A percentile compares a stretch with the other conserved stretches of the same genome.
Conservation (phyloP, 2,888 invertebrate genomes). For the Leucoptera coffeella region DNA sequence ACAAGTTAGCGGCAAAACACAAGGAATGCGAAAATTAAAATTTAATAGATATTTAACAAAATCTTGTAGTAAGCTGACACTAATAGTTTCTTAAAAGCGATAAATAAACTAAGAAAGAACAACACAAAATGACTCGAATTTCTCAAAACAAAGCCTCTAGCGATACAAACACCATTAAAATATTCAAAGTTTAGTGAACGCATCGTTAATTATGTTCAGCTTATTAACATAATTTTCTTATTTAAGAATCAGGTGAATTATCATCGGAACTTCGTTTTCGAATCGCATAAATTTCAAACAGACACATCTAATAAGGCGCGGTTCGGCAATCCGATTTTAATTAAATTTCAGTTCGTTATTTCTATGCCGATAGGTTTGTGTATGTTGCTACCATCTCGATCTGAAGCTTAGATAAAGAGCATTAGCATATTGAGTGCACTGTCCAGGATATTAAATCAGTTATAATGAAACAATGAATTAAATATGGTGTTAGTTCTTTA, state of each 20-base stretch:
- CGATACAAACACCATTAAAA: background rate
- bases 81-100: too few species aligned
- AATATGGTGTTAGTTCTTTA: too few species aligned
- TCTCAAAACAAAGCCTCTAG: too few species aligned
- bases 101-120: too few species aligned
- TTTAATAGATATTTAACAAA: too few species aligned
- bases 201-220: constrained; percentile 44
- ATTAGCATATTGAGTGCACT: too few species aligned
- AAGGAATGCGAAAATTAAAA: too few species aligned
- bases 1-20: too few species aligned
- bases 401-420: constrained; percentile 11
- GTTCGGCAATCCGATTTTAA: constrained; percentile 29
- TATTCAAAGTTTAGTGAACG: constrained; percentile 13
- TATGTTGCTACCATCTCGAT: constrained; percentile 15
- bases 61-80: too few species aligned
- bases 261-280: constrained; percentile 32
- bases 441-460: too few species aligned
- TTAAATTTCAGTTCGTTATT: constrained; percentile 34
- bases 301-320: constrained; percentile 20
- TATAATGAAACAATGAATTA: too few species aligned
- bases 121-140: too few species aligned
- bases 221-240: constrained; percentile 47
- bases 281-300: constrained; percentile 32
- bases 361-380: constrained; percentile 15
- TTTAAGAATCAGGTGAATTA: constrained; percentile 40